Conservation (phyloP, 2,888 invertebrate species). For the Sclerodermus sp. region DNA sequence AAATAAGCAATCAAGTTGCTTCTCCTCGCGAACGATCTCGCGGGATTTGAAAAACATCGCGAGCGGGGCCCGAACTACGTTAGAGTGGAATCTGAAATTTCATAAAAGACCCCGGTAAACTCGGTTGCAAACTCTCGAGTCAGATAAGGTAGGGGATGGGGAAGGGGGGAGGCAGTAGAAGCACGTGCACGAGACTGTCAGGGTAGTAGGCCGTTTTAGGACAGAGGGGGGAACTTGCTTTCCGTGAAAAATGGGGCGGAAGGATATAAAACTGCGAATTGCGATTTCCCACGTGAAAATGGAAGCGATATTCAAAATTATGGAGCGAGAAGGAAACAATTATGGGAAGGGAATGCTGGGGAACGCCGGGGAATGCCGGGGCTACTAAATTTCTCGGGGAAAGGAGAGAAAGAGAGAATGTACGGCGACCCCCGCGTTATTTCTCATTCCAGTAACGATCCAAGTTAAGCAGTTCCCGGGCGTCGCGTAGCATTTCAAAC, state of each 20-base stretch:
- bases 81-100: no score
- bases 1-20: no score
- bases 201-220: neutral
- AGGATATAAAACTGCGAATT: neutral
- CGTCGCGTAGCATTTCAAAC: conserved; percentile 14
- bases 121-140: no score
- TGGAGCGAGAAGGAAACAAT: no score
- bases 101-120: no score
- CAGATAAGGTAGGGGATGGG: no score
- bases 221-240: neutral
- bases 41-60: no score
- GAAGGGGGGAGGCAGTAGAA: neutral
- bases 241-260: neutral
- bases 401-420: conserved; percentile 12
- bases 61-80: no score
- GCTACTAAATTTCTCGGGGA: conserved; percentile 5
- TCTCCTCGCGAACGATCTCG: no score
- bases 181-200: no score
- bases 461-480: neutral
- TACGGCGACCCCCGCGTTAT: conserved; percentile 20
- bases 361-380: neutral
- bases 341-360: no score
- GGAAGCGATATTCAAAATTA: no score
- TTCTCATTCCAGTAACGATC: conserved; percentile 19
- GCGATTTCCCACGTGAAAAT: neutral